Conservation (phyloP, 2,888 invertebrate genomes). For the Orthosia gothica region DNA sequence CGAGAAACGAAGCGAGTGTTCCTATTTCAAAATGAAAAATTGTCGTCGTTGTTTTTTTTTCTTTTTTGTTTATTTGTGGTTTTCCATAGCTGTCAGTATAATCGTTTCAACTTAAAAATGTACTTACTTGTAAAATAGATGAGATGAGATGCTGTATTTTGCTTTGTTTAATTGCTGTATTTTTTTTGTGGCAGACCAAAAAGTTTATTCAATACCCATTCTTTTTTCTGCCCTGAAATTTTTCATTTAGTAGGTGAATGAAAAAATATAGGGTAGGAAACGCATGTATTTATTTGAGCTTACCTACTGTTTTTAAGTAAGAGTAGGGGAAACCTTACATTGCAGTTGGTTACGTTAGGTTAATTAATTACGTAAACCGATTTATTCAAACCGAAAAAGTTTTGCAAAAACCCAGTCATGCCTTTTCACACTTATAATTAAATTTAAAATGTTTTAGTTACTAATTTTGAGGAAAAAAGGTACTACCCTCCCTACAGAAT, state of each 20-base stretch:
- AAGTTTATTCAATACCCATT: too few species aligned
- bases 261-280: too few species aligned
- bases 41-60: too few species aligned
- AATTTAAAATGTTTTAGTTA: not conserved
- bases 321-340: too few species aligned
- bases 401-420: not conserved
- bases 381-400: not conserved
- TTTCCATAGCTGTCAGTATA: not conserved
- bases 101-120: not conserved
- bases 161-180: too few species aligned
- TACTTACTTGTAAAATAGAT: too few species aligned
- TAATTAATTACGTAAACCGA: not conserved
- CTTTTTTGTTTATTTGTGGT: not conserved
- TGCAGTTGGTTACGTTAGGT: too few species aligned
- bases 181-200: too few species aligned
- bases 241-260: too few species aligned
- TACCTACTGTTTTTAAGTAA: not conserved
- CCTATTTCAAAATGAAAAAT: not conserved
- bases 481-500: not conserved
- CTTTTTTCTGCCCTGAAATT: too few species aligned
- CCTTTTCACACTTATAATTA: not conserved
- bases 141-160: too few species aligned
- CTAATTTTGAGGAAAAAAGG: constrained; percentile 2
- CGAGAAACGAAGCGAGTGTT: not conserved
- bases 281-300: too few species aligned